Percentiles rank a stretch among this genome's conserved stretches.
Evolutionary conservation across 2,888 invertebrate species (phyloP).

Genomic region (Geophilus truncorum): DNA sequence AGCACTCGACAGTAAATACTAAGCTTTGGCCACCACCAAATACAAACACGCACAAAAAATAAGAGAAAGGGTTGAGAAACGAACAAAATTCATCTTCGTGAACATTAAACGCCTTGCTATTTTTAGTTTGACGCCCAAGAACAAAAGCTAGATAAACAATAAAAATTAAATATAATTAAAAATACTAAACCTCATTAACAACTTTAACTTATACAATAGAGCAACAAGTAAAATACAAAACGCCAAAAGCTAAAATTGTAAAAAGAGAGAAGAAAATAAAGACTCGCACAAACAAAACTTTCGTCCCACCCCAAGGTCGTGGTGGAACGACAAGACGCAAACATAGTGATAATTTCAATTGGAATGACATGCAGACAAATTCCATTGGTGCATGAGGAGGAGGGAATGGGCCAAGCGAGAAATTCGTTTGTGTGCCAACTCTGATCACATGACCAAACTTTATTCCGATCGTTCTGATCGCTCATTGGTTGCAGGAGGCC

Average conservation of each 20-base stretch:
- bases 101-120: not conserved
- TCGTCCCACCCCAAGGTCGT: not conserved
- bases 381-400: slow-evolving; percentile 6
- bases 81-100: not conserved
- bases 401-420: not conserved
- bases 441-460: slow-evolving; percentile 9
- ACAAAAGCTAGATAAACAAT: not conserved
- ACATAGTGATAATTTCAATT: slow-evolving; percentile 6
- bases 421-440: slow-evolving; percentile 11
- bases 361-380: slow-evolving; percentile 20
- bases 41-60: not conserved
- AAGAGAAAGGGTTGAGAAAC: not conserved
- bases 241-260: not conserved
- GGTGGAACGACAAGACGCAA: slow-evolving; percentile 4
- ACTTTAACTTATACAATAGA: not conserved
- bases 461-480: slow-evolving; percentile 1
- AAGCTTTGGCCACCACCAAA: not conserved
- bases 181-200: too few species aligned
- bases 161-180: not conserved
- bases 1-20: not conserved
- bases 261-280: not conserved
- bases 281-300: not conserved
- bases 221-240: not conserved
- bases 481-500: slow-evolving; percentile 5
- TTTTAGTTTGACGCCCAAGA: not conserved